A percentile compares a stretch with the other conserved stretches of the same genome.
Conservation (phyloP, 2,113 vertebrate genomes). For the Phalacrocorax aristotelis region DNA sequence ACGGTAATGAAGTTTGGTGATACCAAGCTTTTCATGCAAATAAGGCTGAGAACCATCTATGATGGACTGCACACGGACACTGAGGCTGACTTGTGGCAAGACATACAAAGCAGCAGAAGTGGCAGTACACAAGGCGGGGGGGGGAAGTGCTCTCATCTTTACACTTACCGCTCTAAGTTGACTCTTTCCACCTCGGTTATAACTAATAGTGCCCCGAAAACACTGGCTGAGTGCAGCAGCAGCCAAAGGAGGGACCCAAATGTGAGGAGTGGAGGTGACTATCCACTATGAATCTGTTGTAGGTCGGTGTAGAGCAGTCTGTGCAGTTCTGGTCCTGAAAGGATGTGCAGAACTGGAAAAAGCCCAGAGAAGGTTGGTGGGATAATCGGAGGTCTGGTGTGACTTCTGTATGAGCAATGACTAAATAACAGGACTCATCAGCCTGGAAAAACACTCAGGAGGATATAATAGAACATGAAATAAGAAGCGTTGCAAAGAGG, state of each 20-base stretch:
- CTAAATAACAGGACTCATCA: background rate
- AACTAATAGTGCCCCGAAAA: background rate
- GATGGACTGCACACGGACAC: background rate
- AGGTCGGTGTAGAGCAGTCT: background rate
- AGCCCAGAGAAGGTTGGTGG: background rate
- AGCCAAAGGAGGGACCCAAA: background rate
- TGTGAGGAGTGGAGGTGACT: background rate
- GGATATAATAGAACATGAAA: background rate
- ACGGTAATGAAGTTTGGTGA: background rate
- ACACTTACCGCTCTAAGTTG: background rate
- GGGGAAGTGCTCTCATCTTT: background rate
- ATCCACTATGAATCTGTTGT: background rate
- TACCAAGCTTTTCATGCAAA: background rate
- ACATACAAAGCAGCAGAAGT: background rate
- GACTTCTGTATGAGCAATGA: background rate
- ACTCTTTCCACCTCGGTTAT: background rate
- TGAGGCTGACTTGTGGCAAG: background rate
- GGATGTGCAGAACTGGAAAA: background rate
- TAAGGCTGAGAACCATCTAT: background rate
- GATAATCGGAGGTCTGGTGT: background rate
- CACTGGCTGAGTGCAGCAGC: background rate
- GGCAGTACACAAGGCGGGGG: accelerated
- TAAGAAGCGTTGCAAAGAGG: background rate
- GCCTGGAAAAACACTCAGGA: background rate
- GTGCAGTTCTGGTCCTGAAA: background rate